phyloP scores from a whole-genome alignment of 37 sponge, comb jelly and placozoan species.

The Halichondria panicea region DNA sequence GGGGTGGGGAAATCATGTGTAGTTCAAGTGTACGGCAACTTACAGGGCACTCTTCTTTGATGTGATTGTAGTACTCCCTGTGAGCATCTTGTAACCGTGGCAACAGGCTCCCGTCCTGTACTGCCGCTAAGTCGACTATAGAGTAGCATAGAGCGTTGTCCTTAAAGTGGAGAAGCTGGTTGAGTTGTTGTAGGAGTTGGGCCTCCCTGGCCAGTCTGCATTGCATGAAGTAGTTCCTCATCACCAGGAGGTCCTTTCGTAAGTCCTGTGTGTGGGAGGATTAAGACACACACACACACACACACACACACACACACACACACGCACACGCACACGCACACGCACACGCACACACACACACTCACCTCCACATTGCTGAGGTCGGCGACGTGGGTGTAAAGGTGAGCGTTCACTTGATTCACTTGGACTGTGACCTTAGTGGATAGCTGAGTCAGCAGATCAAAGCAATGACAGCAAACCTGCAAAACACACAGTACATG shows the following conservation, averaged over 20 bases:
- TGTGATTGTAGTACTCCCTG: constrained; percentile 49
- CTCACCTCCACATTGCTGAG: constrained; percentile 41
- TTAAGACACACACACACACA: constrained; percentile 1
- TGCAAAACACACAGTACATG: too few species aligned
- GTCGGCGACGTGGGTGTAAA: constrained; percentile 71
- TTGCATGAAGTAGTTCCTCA: constrained; percentile 72
- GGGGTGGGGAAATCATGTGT: not conserved
- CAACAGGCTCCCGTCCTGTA: constrained; percentile 65
- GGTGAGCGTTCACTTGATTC: constrained; percentile 35
- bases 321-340: constrained; percentile 19
- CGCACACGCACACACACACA: not conserved
- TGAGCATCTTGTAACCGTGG: constrained; percentile 61
- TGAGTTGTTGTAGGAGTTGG: constrained; percentile 52
- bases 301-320: not conserved
- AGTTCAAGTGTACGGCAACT: not conserved
- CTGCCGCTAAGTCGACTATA: constrained; percentile 62
- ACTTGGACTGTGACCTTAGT: constrained; percentile 39
- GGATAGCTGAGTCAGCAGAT: constrained; percentile 28
- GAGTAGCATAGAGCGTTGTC: constrained; percentile 74
- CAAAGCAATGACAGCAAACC: constrained; percentile 60
- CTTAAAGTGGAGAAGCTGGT: constrained; percentile 35
- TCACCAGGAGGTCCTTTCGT: constrained; percentile 66
- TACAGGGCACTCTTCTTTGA: constrained; percentile 66
- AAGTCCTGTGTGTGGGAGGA: constrained; percentile 24
- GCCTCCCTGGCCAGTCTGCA: constrained; percentile 63